These are phyloP conservation scores for Hozukius guyotensis DNA, from an alignment of 2,797 vertebrate genomes.

Conservation along the genomic window DNA sequence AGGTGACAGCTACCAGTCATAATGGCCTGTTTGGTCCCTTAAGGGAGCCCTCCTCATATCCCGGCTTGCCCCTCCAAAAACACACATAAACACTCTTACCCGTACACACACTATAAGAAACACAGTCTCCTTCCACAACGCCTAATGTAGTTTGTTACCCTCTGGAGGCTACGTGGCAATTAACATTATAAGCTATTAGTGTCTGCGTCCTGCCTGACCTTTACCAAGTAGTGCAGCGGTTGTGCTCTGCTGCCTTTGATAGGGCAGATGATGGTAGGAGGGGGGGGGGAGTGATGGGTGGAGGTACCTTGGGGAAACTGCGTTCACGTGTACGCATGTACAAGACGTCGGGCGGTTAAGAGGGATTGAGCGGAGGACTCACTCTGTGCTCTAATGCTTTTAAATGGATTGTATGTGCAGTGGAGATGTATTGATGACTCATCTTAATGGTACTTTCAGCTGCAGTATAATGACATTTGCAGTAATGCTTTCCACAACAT, in stretches of 20 bases:
- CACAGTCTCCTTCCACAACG: conserved; percentile 27
- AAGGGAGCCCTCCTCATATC: background rate
- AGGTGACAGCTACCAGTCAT: conserved; percentile 52
- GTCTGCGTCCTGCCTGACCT: conserved; percentile 61
- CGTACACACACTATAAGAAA: conserved; percentile 36
- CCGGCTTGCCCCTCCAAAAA: background rate
- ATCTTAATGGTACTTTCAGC: conserved; percentile 41
- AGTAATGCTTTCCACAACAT: conserved; percentile 40
- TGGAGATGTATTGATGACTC: conserved; percentile 45
- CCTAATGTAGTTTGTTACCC: conserved; percentile 58
- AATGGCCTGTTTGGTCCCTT: conserved; percentile 21
- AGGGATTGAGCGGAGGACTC: background rate
- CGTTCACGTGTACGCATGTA: background rate
- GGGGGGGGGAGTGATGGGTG: background rate
- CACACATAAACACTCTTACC: conserved; percentile 3
- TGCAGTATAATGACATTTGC: conserved; percentile 39
- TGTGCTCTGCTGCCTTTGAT: conserved; percentile 43
- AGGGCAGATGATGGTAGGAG: conserved; percentile 29
- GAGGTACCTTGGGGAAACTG: conserved; percentile 7
- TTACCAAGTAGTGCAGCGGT: conserved; percentile 48
- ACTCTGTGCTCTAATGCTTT: conserved; percentile 20
- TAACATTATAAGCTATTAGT: conserved; percentile 63
- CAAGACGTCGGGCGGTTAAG: background rate
- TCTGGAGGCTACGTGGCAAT: conserved; percentile 48
- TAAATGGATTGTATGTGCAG: conserved; percentile 31